These are phyloP conservation scores for Andrena chrysosceles DNA, from an alignment of 2,888 invertebrate genomes.

Conservation along the genomic window DNA sequence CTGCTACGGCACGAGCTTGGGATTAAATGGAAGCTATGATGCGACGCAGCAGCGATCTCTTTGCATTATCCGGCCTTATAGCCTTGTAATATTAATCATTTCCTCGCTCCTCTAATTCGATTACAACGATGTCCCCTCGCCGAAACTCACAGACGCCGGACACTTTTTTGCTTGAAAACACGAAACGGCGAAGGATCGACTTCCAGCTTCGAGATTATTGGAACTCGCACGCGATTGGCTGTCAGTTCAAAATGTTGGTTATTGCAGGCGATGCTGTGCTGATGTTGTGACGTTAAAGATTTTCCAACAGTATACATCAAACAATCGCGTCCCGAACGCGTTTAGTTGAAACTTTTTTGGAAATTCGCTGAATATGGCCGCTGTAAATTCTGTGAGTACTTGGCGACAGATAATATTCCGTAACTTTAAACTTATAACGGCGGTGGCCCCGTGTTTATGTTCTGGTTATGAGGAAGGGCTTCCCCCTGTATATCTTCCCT, in stretches of 20 bases:
- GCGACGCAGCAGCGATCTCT: conserved; percentile 1
- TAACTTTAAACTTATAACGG: conserved; percentile 27
- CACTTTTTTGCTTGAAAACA: conserved; percentile 63
- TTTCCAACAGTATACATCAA: conserved; percentile 71
- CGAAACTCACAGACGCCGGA: conserved; percentile 49
- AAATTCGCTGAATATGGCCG: conserved; percentile 72
- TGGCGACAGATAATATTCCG: conserved; percentile 17
- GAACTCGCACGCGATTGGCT: conserved; percentile 77
- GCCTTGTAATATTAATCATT: conserved; percentile 17
- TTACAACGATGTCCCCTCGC: conserved; percentile 18
- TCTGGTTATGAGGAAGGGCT: conserved; percentile 43
- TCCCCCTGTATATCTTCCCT: conserved; percentile 17
- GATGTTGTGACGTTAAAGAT: conserved; percentile 82
- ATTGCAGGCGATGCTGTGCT: conserved; percentile 78
- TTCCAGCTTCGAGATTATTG: conserved; percentile 75
- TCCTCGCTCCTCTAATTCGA: conserved; percentile 26
- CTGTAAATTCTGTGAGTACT: conserved; percentile 80
- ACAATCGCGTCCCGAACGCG: conserved; percentile 52
- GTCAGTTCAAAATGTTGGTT: conserved; percentile 83
- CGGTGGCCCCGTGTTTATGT: conserved; percentile 68
- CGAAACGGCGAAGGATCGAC: conserved; percentile 68
- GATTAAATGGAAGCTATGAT: conserved; percentile 22
- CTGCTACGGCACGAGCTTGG: conserved; percentile 8
- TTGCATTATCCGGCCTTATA: conserved; percentile 26
- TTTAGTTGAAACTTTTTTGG: conserved; percentile 54